Evolutionary conservation across 2,797 vertebrate species (phyloP), one percentile per base, ranked within the genome.

Genomic region (Danio tinwini): DNA sequence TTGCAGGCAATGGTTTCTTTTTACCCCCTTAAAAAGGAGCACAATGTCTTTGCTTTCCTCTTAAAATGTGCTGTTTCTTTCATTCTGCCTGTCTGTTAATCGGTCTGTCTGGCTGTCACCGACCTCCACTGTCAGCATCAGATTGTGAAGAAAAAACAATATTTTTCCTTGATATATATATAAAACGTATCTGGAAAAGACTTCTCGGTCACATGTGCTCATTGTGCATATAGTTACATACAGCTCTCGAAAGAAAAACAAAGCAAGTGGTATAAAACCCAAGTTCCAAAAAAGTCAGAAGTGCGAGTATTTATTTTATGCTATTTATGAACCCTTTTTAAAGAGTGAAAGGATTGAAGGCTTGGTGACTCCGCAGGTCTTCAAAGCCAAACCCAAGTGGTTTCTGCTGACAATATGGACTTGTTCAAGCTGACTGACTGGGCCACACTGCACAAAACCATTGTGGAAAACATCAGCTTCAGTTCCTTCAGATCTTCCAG

Each of bases 241-340:
- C 70, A 45, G 64, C 47, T 72, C 61, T 37, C 17, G 19, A 11
- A 65, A 81, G 17, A 45, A 44, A 71, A 80, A 82, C 74, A 79
- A 76, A 69, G 49, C 21, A 44, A 56, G 19, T 73, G 40, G 53
- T 44, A 64, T 29, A 14, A 77, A 56, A 64, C 19, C 14, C 37
- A 49, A 8, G 29, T 59, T 42, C 61, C 4, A 69, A 73, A 83
- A 80, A 56, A 69, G 39, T 5, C 56, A 59, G 64, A 63, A 62
- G 44, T 14, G 70, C n/a, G 7, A 5, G 40, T 75, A 74, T 83
- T 86, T 81, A 63, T 64, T 74, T 83, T 73, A 64, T 74, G 62
- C 77, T 83, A 82, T 84, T 85, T 73, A 52, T 50, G 49, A 82
- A 83, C 6, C 67, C 73, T 65, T 50, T 65, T 50, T 62, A 47